Evolutionary conservation across 2,888 invertebrate species (phyloP).

Genomic region (Apotomis capreana): DNA sequence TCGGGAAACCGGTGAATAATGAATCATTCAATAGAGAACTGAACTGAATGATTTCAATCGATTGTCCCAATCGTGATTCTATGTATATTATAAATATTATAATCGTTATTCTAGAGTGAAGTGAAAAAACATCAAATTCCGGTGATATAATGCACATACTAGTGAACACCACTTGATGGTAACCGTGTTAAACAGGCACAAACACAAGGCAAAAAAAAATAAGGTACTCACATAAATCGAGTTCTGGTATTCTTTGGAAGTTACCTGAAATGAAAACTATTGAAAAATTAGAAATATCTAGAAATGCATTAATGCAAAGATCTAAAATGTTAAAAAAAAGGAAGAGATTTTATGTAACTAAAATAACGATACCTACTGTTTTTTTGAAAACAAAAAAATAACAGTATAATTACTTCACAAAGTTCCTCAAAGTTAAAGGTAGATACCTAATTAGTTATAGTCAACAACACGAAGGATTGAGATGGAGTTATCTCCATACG

Average conservation of each 20-base stretch:
- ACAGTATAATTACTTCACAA: not conserved
- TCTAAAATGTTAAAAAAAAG: no score
- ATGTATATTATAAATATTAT: no score
- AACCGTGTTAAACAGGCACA: constrained; percentile 16
- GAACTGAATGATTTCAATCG: not conserved
- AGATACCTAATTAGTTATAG: no score
- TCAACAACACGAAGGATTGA: no score
- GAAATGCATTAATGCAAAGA: not conserved
- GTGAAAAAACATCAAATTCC: not conserved
- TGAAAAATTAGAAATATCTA: constrained; percentile 17
- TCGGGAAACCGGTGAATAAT: not conserved
- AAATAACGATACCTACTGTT: no score
- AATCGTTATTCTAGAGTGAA: not conserved
- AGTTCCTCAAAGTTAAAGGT: not conserved
- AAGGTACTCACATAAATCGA: constrained; percentile 66
- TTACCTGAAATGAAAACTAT: constrained; percentile 72
- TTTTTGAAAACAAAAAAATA: no score
- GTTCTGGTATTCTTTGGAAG: constrained; percentile 67
- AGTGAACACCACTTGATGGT: constrained; percentile 12
- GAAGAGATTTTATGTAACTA: no score
- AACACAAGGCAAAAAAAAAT: constrained; percentile 40
- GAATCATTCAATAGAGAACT: not conserved
- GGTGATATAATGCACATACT: not conserved
- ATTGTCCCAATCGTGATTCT: no score
- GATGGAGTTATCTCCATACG: no score